A percentile compares a stretch with the other conserved stretches of the same genome.
These are phyloP conservation scores for Eilema caniola DNA, from an alignment of 2,888 invertebrate genomes.

Conservation along the genomic window DNA sequence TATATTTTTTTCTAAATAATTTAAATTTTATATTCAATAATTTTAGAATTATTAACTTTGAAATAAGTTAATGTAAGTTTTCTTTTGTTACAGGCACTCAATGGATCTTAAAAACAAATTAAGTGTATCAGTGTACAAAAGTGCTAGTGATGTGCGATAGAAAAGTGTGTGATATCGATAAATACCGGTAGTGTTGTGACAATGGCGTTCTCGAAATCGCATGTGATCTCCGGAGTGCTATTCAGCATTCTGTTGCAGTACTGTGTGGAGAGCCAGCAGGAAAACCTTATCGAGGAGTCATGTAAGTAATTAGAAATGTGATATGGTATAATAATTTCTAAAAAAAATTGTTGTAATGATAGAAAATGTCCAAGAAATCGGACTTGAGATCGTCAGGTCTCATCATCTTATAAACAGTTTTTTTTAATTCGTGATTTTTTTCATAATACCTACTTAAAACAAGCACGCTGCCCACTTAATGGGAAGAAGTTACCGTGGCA, in stretches of 20 bases:
- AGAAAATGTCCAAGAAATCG: no score
- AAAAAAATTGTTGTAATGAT: no score
- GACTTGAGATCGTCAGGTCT: no score
- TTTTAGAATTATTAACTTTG: background rate
- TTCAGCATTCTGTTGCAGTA: conserved; percentile 69
- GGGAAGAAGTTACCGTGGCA: no score
- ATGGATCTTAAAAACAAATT: conserved; percentile 20
- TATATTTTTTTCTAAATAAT: no score
- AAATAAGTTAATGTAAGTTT: conserved; percentile 3
- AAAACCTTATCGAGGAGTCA: conserved; percentile 80
- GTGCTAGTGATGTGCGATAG: conserved; percentile 62
- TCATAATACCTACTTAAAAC: no score
- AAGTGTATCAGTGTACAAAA: conserved; percentile 30
- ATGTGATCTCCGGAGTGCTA: conserved; percentile 64
- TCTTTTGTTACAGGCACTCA: conserved; percentile 54
- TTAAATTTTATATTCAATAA: background rate
- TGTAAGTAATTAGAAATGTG: conserved; percentile 59
- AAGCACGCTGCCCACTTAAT: no score
- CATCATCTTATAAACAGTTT: no score
- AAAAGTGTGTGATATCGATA: conserved; percentile 55
- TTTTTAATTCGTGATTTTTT: no score
- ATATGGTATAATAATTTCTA: background rate
- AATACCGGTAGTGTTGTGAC: conserved; percentile 52
- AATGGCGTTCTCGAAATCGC: conserved; percentile 64
- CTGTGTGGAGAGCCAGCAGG: conserved; percentile 74